phyloP scores from a whole-genome alignment of 2,797 vertebrate genomes.

The Megalops cyprinoides region DNA sequence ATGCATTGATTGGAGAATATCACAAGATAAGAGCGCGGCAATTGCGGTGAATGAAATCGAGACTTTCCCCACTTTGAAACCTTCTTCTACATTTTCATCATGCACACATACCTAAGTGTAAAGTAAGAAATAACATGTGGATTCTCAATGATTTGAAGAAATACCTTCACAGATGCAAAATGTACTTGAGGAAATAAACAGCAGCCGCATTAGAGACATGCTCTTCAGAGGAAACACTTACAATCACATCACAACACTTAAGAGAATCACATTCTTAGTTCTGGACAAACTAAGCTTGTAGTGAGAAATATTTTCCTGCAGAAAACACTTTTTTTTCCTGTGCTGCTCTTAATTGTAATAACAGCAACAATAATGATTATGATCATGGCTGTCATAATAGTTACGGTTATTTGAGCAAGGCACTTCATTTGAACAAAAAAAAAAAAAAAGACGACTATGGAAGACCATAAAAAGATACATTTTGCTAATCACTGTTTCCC shows the following conservation, averaged over 20 bases:
- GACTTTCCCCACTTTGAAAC: background rate
- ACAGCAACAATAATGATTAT: background rate
- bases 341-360: background rate
- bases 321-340: background rate
- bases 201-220: background rate
- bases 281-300: background rate
- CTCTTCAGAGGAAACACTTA: background rate
- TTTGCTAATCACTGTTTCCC: constrained; percentile 75
- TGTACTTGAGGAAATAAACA: background rate
- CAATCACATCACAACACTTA: background rate
- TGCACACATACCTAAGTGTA: too few species aligned
- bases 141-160: too few species aligned
- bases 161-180: background rate
- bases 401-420: constrained; percentile 74
- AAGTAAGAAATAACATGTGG: too few species aligned
- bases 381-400: constrained; percentile 58
- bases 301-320: background rate
- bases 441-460: constrained; percentile 62
- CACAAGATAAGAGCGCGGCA: background rate
- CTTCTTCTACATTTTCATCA: too few species aligned
- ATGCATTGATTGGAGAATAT: too few species aligned
- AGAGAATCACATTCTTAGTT: background rate
- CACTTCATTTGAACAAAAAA: constrained; percentile 65
- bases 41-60: background rate
- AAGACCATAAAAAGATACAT: constrained; percentile 31